These are phyloP conservation scores for Cyanocitta stelleri DNA, from an alignment of 2,113 vertebrate species.

Conservation along the genomic window DNA sequence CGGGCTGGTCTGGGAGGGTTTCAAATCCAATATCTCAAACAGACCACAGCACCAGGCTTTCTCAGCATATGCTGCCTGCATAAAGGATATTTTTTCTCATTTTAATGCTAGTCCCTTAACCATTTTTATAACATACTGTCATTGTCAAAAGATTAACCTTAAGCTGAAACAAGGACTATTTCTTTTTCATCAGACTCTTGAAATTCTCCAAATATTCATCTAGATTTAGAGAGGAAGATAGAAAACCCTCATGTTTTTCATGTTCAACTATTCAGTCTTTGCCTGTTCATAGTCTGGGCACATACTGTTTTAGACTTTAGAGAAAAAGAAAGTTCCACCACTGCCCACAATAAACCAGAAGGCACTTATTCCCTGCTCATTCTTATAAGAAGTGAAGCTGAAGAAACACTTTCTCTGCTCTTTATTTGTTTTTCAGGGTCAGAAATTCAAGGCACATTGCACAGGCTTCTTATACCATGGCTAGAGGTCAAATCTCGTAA, in stretches of 20 bases:
- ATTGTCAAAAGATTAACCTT: not conserved
- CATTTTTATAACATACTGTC: not conserved
- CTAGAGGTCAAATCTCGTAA: constrained; percentile 60
- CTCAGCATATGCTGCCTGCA: not conserved
- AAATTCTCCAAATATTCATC: not conserved
- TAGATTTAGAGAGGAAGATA: not conserved
- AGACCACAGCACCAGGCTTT: not conserved
- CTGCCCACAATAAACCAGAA: constrained; percentile 24
- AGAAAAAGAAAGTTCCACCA: constrained; percentile 32
- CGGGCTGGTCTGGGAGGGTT: not conserved
- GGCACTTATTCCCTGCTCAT: constrained; percentile 12
- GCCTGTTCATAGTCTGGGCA: not conserved
- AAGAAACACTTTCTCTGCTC: constrained; percentile 51
- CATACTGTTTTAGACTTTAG: not conserved
- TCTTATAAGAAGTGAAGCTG: constrained; percentile 28
- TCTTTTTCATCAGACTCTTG: not conserved
- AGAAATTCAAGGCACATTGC: constrained; percentile 54
- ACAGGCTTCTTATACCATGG: constrained; percentile 23
- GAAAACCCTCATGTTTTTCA: not conserved
- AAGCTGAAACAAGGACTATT: not conserved
- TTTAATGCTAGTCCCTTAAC: not conserved
- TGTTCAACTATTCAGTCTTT: not conserved
- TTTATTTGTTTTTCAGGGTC: constrained; percentile 65
- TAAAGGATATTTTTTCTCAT: not conserved
- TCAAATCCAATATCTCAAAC: not conserved